Evolutionary conservation across 2,113 vertebrate species (phyloP).

Genomic region (Ammodramus savannarum): DNA sequence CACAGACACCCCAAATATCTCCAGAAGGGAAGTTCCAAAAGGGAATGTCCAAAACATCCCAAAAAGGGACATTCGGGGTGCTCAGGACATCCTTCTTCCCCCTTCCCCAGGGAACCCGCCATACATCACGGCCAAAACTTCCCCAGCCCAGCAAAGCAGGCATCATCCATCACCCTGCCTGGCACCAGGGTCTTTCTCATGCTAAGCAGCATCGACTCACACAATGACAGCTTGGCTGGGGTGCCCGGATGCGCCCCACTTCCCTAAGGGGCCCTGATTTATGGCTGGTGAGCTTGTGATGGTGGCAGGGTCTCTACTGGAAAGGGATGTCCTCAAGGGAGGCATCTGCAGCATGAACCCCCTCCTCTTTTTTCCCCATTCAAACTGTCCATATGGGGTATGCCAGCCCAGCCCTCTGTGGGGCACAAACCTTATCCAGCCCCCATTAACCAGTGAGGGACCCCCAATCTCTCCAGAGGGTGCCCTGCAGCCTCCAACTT

Average conservation of each 20-base stretch:
- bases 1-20: neutral
- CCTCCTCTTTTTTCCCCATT: neutral
- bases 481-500: neutral
- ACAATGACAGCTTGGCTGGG: conserved; percentile 59
- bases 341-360: neutral
- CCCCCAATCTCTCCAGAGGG: neutral
- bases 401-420: neutral
- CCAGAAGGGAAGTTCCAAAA: neutral
- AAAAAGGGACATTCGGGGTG: rapidly evolving
- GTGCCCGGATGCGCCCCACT: conserved; percentile 58
- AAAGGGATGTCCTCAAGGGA: neutral
- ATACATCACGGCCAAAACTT: neutral
- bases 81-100: neutral
- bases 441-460: neutral
- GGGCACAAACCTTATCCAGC: neutral
- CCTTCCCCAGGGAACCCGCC: neutral
- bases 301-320: neutral
- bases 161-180: conserved; percentile 44
- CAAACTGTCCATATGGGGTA: neutral
- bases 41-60: neutral
- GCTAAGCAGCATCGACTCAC: conserved; percentile 44
- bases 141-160: neutral
- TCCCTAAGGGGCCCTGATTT: conserved; percentile 46
- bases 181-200: conserved; percentile 62
- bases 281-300: conserved; percentile 37